Percentiles rank a stretch among this genome's conserved stretches.
These are phyloP conservation scores for Dasysyrphus tricinctus DNA, from an alignment of 2,888 invertebrate species.

Conservation along the genomic window DNA sequence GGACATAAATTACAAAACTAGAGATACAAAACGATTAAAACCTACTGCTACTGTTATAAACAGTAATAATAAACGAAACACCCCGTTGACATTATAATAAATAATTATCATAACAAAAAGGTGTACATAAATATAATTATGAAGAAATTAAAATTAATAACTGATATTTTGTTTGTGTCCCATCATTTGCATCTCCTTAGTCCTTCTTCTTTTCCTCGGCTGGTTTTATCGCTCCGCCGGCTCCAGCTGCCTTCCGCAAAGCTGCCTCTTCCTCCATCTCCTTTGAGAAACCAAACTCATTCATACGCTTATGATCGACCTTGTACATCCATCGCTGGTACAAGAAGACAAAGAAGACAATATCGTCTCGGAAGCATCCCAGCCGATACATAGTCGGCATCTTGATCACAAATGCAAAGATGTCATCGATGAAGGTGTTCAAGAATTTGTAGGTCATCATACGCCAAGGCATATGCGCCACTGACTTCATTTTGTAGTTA, in stretches of 20 bases:
- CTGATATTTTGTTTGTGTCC: conserved; percentile 5
- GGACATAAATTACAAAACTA: conserved; percentile 71
- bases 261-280: conserved; percentile 87
- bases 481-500: conserved; percentile 99
- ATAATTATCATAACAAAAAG: conserved; percentile 49
- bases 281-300: conserved; percentile 99
- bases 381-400: conserved; percentile 99
- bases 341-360: conserved; percentile 99
- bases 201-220: conserved; percentile 82
- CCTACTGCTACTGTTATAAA: conserved; percentile 53
- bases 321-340: conserved; percentile 99
- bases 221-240: conserved; percentile 77
- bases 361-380: conserved; percentile 99
- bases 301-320: conserved; percentile 96
- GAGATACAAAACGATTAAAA: conserved; percentile 40
- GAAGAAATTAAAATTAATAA: conserved; percentile 39
- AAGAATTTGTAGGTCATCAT: conserved; percentile 99
- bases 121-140: conserved; percentile 3
- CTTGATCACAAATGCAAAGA: conserved; percentile 99
- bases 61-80: conserved; percentile 47
- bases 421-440: conserved; percentile 99
- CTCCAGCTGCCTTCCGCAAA: conserved; percentile 69
- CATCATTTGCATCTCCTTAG: conserved; percentile 75
- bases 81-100: conserved; percentile 57
- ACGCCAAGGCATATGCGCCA: conserved; percentile 99